A percentile compares a stretch with the other conserved stretches of the same genome.
Evolutionary conservation across 2,888 invertebrate species (phyloP).

Genomic region (Lutraria lutraria): DNA sequence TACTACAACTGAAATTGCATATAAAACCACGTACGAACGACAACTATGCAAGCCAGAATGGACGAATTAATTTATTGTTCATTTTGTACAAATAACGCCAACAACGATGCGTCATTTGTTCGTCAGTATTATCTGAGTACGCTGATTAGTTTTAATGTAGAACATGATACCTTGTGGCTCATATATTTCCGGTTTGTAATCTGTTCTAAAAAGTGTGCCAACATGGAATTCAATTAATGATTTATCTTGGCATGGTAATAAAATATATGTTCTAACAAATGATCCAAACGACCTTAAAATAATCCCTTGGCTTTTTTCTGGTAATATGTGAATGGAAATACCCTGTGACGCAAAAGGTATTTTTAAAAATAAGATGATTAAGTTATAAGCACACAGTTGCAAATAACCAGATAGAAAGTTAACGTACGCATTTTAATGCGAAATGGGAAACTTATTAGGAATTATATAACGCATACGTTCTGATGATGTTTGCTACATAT

Average conservation of each 20-base stretch:
- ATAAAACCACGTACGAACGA: not conserved
- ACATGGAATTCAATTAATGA: not conserved
- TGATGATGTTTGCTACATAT: too few relatives aligned
- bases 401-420: not conserved
- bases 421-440: not conserved
- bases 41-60: not conserved
- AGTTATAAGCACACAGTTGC: not conserved
- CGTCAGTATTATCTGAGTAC: not conserved
- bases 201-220: not conserved
- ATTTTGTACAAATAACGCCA: not conserved
- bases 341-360: not conserved
- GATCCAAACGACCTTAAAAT: not conserved
- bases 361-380: not conserved
- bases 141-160: not conserved
- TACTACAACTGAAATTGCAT: too few relatives aligned
- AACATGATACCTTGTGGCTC: not conserved
- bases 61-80: not conserved
- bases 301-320: not conserved
- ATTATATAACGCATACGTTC: too few relatives aligned
- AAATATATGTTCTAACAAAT: not conserved
- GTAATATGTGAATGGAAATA: not conserved
- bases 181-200: conserved; percentile 3
- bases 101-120: not conserved
- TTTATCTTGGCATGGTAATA: not conserved
- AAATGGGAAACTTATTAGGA: not conserved